Base-by-base conservation (phyloP, 2,113 vertebrate genomes). In the Nipponia nippon region DNA sequence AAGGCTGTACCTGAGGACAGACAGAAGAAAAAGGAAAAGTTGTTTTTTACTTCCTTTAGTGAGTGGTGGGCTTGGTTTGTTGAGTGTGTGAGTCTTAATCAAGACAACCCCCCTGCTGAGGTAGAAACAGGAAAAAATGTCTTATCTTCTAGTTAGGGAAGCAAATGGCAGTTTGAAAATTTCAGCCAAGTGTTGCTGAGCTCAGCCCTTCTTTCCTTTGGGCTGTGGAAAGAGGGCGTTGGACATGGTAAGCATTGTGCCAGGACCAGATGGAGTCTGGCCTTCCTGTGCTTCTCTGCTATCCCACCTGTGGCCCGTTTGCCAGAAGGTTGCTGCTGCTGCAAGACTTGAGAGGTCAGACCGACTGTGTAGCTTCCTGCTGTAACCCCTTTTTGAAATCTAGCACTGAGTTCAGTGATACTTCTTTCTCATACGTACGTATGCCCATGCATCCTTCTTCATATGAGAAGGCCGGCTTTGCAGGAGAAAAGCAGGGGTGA, bases 231-330 rank as follows among this genome's bases (percentile, higher is more conserved):
- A 32, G 52, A 82, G 44, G 29, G 8, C 27, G 22, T 16, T 73
- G 81, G 62, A 42, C 0, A 0, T 0, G 2, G 38, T 58, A 26
- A 3, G 1, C 4, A 0, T 56, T 42, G 53, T 80, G 71, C 32
- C 36, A 58, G 29, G 47, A n/a, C 18, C 26, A 20, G 23, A 10
- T 65, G 56, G 40, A 82, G 49, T 77, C 58, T 87, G 53, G 36
- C 55, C 62, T 65, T 32, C 36, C 58, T 0, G 2, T 0, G 0
- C 26, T 72, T 49, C 42, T 63, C 59, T 62, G 34, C 36, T 46
- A 1, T 44, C 2, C 0, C 36, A 53, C 40, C 36, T 46, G 23
- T 63, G 58, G 38, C 22, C 3, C 2, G 0, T 49, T 87, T 5
- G 6, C 25, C 34, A 49, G 52, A 16, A 72, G 32, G 16, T 42